A percentile compares a stretch with the other conserved stretches of the same genome.
Evolutionary conservation across 2,888 invertebrate genomes (phyloP).

Genomic region (Periphyllus acericola): DNA sequence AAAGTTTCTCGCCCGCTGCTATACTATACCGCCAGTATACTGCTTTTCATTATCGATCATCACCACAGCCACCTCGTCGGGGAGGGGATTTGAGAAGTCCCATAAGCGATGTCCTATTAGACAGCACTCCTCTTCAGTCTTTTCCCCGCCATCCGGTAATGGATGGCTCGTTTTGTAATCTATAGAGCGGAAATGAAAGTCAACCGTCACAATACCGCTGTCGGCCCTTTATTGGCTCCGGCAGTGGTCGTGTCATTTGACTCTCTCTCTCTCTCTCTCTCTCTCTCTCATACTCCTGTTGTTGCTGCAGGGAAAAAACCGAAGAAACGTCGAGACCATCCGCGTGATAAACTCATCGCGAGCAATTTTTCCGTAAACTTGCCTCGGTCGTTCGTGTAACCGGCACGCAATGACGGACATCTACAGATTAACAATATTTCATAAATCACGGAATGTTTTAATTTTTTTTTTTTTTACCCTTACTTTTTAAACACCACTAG

Average conservation of each 20-base stretch:
- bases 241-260: neutral
- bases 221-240: neutral
- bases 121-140: neutral
- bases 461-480: too few species aligned
- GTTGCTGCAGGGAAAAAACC: neutral
- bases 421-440: neutral
- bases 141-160: neutral
- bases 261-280: neutral
- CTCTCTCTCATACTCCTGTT: too few species aligned
- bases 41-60: constrained; percentile 3
- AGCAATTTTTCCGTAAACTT: neutral
- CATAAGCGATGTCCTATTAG: neutral
- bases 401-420: neutral
- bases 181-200: constrained; percentile 40
- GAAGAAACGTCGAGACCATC: neutral
- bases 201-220: constrained; percentile 4
- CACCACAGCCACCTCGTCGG: neutral
- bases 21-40: neutral
- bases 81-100: neutral
- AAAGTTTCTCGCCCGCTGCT: neutral
- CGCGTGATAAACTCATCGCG: neutral
- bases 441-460: too few species aligned
- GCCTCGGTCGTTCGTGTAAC: neutral
- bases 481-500: too few species aligned
- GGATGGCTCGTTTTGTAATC: constrained; percentile 3